Evolutionary conservation across 2,797 vertebrate genomes (phyloP).

Genomic region (Molossus molossus): DNA sequence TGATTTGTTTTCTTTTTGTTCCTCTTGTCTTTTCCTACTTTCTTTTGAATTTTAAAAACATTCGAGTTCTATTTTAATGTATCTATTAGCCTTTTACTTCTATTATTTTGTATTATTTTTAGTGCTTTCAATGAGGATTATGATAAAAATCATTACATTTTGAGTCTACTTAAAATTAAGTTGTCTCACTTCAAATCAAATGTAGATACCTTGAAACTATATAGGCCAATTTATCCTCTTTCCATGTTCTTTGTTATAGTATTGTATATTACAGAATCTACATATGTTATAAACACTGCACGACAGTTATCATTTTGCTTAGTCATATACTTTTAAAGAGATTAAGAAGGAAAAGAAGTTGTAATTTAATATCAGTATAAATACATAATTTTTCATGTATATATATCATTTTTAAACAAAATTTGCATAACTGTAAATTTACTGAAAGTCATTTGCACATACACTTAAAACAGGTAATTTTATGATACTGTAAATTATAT

Average conservation of each 20-base stretch:
- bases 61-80: conserved; percentile 19
- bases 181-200: background rate
- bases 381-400: background rate
- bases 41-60: conserved; percentile 9
- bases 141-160: conserved; percentile 14
- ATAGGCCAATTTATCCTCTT: background rate
- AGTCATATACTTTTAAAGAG: background rate
- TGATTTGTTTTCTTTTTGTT: background rate
- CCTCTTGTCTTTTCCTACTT: conserved; percentile 27
- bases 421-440: background rate
- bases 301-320: conserved; percentile 1
- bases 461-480: conserved; percentile 25
- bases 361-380: conserved; percentile 1
- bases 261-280: background rate
- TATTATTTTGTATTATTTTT: conserved; percentile 10
- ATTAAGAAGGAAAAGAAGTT: background rate
- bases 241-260: background rate
- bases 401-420: background rate
- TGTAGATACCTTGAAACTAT: background rate
- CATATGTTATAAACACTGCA: background rate
- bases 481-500: conserved; percentile 18
- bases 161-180: background rate
- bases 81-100: background rate
- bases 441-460: background rate
- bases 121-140: background rate